These are phyloP conservation scores for Neodiprion pinetum DNA, from an alignment of 1,140 invertebrate genomes.

Conservation along the genomic window DNA sequence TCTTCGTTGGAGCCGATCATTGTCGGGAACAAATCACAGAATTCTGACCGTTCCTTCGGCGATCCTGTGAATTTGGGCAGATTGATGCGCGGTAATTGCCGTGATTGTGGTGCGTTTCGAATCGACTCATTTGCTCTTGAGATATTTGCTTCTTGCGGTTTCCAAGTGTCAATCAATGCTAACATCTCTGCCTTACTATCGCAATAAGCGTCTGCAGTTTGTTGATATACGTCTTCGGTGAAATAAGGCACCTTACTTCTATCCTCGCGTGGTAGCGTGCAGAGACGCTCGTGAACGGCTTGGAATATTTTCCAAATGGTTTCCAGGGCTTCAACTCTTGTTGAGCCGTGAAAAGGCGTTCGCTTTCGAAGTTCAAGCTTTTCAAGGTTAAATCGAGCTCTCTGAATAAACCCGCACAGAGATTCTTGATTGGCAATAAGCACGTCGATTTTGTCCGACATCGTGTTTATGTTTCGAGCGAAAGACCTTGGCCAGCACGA, in stretches of 20 bases:
- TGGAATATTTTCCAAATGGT: conserved; percentile 17
- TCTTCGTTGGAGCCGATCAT: conserved; percentile 15
- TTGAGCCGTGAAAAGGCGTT: not conserved
- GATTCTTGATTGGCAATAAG: not conserved
- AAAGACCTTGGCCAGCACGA: too few relatives aligned
- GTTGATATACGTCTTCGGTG: not conserved
- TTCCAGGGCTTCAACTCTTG: conserved; percentile 13
- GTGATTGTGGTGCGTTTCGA: not conserved
- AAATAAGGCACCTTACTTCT: conserved; percentile 13
- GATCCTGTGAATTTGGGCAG: conserved; percentile 15
- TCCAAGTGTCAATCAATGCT: not conserved
- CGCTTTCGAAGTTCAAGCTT: conserved; percentile 14
- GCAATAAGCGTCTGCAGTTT: conserved; percentile 6
- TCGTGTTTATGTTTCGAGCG: conserved; percentile 8
- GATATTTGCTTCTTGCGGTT: not conserved
- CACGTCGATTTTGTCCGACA: not conserved
- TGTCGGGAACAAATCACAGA: conserved; percentile 18
- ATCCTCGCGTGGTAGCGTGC: not conserved
- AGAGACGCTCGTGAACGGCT: not conserved
- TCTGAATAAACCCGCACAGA: conserved; percentile 3
- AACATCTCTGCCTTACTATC: conserved; percentile 15
- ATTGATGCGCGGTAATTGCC: conserved; percentile 15
- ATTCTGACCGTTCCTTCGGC: conserved; percentile 16
- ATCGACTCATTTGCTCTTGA: not conserved
- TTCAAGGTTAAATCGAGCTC: conserved; percentile 2